phyloP scores from a whole-genome alignment of 2,888 invertebrate species.

The Sinodicranocentrus sp. region DNA sequence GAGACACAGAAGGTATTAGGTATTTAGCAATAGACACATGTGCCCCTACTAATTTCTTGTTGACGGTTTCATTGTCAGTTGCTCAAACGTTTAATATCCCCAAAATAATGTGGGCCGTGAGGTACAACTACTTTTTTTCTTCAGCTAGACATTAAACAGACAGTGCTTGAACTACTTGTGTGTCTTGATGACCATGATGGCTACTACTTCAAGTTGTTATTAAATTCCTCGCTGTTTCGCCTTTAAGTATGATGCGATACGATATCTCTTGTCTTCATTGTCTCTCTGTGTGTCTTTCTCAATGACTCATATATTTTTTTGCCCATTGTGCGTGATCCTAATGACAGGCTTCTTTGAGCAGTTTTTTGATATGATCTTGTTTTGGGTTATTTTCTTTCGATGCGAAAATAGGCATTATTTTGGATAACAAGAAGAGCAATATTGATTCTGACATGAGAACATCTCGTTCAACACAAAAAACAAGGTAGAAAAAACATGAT shows the following conservation, averaged over 20 bases:
- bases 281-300: neutral
- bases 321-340: neutral
- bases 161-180: slow-evolving; percentile 15
- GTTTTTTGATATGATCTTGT: neutral
- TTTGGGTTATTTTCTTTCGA: neutral
- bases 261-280: neutral
- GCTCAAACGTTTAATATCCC: neutral
- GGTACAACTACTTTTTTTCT: neutral
- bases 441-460: slow-evolving; percentile 24
- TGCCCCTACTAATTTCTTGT: slow-evolving; percentile 38
- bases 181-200: no score
- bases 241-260: no score
- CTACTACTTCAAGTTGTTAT: no score
- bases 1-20: neutral
- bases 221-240: no score
- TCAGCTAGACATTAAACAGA: slow-evolving; percentile 33
- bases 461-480: slow-evolving; percentile 15
- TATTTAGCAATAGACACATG: slow-evolving; percentile 20
- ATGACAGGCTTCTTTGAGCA: slow-evolving; percentile 3
- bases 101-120: slow-evolving; percentile 3
- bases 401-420: neutral
- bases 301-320: neutral
- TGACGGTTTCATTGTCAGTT: slow-evolving; percentile 21
- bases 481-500: neutral
- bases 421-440: neutral